These are phyloP conservation scores for Pseudochromis fuscus DNA, from an alignment of 2,797 vertebrate species.

Conservation along the genomic window DNA sequence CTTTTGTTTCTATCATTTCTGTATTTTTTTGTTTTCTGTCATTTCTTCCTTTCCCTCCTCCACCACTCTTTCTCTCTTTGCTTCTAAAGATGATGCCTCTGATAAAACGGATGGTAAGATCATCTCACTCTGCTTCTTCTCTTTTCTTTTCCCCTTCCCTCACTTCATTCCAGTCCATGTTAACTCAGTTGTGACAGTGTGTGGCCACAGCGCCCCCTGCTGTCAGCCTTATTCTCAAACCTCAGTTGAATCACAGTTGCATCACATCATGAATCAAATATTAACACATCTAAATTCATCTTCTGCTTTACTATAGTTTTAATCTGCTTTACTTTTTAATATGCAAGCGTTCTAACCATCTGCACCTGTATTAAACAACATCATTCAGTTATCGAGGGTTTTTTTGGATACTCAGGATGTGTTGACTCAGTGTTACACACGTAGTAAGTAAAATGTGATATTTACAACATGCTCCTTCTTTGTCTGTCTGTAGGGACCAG, in stretches of 20 bases:
- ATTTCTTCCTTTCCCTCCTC: slow-evolving; percentile 22
- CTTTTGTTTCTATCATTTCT: slow-evolving; percentile 44
- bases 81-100: slow-evolving; percentile 97
- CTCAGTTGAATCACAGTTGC: slow-evolving; percentile 29
- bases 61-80: slow-evolving; percentile 67
- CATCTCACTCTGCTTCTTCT: slow-evolving; percentile 76
- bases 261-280: slow-evolving; percentile 37
- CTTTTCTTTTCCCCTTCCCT: slow-evolving; percentile 46
- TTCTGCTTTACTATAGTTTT: slow-evolving; percentile 47
- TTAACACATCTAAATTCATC: slow-evolving; percentile 44
- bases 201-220: slow-evolving; percentile 72
- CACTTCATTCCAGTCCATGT: slow-evolving; percentile 47
- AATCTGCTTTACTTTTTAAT: slow-evolving; percentile 18
- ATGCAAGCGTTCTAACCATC: background rate
- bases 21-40: slow-evolving; percentile 11
- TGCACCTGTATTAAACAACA: slow-evolving; percentile 24
- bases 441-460: slow-evolving; percentile 19
- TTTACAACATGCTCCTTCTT: slow-evolving; percentile 69
- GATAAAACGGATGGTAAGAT: slow-evolving; percentile 99
- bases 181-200: slow-evolving; percentile 21
- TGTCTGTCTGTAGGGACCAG: slow-evolving; percentile 86
- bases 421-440: background rate
- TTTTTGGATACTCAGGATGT: slow-evolving; percentile 5
- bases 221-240: slow-evolving; percentile 43
- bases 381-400: slow-evolving; percentile 4